These are phyloP conservation scores for Lepeophtheirus salmonis DNA, from an alignment of 1,140 invertebrate genomes.

Conservation along the genomic window DNA sequence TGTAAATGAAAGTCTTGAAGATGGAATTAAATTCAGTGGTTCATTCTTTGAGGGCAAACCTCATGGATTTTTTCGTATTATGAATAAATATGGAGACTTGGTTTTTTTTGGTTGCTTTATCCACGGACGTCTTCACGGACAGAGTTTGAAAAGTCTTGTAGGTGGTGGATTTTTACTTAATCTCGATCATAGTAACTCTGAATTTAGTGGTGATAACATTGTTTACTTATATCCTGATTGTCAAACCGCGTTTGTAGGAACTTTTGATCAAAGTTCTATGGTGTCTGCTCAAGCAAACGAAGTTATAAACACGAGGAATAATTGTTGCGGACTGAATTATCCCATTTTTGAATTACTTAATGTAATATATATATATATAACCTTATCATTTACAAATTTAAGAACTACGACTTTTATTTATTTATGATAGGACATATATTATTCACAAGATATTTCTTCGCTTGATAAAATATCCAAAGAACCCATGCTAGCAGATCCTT, in stretches of 20 bases:
- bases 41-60: neutral
- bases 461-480: neutral
- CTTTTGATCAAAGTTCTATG: neutral
- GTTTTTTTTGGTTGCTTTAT: conserved; percentile 4
- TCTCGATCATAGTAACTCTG: neutral
- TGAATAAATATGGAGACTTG: neutral
- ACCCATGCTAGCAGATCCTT: neutral
- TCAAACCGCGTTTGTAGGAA: neutral
- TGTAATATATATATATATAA: too few species aligned
- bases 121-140: neutral
- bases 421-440: too few species aligned
- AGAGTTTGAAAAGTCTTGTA: neutral
- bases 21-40: neutral
- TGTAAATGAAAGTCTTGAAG: neutral
- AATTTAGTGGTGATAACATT: neutral
- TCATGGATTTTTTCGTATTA: neutral
- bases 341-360: neutral
- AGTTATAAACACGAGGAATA: neutral
- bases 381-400: too few species aligned
- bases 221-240: neutral
- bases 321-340: neutral
- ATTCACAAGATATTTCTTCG: too few species aligned
- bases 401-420: too few species aligned
- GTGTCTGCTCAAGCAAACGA: neutral
- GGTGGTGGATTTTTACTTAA: neutral